Evolutionary conservation across 2,113 vertebrate genomes (phyloP), one percentile per base, ranked within the genome.

Genomic region (Archilochus colubris): DNA sequence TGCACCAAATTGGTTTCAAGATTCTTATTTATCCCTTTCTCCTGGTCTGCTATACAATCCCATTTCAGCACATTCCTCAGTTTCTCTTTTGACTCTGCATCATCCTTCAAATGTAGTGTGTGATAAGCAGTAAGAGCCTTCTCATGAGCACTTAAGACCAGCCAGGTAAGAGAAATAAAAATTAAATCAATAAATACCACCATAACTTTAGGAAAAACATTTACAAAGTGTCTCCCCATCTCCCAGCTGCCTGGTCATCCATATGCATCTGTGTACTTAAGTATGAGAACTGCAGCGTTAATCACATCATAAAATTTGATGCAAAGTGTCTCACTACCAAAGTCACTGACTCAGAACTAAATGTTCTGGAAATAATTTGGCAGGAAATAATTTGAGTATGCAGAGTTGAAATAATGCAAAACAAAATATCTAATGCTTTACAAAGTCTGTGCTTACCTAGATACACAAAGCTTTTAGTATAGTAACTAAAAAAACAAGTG

Each of bases 61-160:
- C 5, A 12, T 64, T 82, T 53, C 72, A 91, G 88, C 27, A 58
- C 15, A 24, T 14, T 63, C 13, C 33, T 5, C 36, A 30, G 40
- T 36, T 69, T 62, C 53, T 59, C 30, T 72, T 55, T 53, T 75
- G 64, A 59, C 33, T 43, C 15, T 55, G 6, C n/a, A 44, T 69
- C 54, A 54, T 73, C 51, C 62, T 67, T 36, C 30, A 73, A 70
- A 89, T 1, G 0, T 24, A 40, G 58, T 0, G 0, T 1, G 14
- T 2, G 53, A 82, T 1, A 21, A 68, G 30, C 9, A 61, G 30
- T 30, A 76, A 33, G 38, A 44, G 18, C 7, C 40, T 81, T 73
- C 48, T 44, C 30, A n/a, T 3, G 28, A 78, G 30, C 50, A 61
- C 2, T 0, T 59, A 78, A 79, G 66, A 31, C 17, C 55, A 78